Percentiles rank a stretch among this genome's conserved stretches.
phyloP scores from a whole-genome alignment of 2,113 vertebrate genomes.

The Condylura cristata region DNA sequence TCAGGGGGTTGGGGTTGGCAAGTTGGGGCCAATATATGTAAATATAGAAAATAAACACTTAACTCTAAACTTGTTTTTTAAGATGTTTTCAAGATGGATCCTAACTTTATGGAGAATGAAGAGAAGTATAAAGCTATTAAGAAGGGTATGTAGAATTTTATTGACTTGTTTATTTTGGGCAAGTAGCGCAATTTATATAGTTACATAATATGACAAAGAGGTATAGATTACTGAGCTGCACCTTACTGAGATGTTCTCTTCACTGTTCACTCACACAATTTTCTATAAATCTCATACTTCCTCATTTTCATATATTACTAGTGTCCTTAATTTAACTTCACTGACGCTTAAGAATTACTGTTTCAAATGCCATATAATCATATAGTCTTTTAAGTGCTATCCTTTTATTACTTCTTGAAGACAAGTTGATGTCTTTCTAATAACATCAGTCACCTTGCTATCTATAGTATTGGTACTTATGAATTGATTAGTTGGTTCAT shows the following conservation, averaged over 20 bases:
- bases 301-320: not conserved
- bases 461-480: not conserved
- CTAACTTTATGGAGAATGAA: constrained; percentile 96
- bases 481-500: constrained; percentile 7
- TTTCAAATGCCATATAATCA: not conserved
- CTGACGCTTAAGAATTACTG: not conserved
- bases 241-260: not conserved
- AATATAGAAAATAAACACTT: constrained; percentile 21
- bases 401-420: constrained; percentile 24
- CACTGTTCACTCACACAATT: not conserved
- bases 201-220: not conserved
- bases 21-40: not conserved
- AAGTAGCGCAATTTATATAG: not conserved
- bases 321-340: not conserved
- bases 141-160: constrained; percentile 88
- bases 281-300: too few relatives aligned
- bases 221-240: not conserved
- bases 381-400: not conserved
- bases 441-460: not conserved
- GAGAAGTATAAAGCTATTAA: constrained; percentile 97
- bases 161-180: constrained; percentile 4
- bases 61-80: constrained; percentile 63
- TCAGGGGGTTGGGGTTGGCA: not conserved
- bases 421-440: not conserved
- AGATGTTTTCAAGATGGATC: constrained; percentile 99